phyloP scores from a whole-genome alignment of 2,797 vertebrate species.

The Tinamus major region DNA sequence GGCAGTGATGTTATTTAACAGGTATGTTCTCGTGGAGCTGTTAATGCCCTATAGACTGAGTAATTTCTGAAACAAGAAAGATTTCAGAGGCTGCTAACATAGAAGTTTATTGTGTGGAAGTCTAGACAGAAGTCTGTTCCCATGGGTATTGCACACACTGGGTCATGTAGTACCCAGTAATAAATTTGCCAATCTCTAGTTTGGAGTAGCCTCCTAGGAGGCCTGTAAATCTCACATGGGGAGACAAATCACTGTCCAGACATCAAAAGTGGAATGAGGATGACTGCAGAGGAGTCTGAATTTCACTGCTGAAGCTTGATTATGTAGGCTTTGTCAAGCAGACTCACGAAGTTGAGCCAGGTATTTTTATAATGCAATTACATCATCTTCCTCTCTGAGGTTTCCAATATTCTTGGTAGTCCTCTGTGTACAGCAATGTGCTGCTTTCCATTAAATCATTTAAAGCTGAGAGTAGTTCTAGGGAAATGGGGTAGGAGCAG shows the following conservation, averaged over 20 bases:
- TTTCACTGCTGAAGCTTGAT: neutral
- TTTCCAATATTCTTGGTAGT: constrained; percentile 16
- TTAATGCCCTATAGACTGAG: constrained; percentile 4
- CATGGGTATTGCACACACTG: neutral
- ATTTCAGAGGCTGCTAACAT: neutral
- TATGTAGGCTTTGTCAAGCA: constrained; percentile 10
- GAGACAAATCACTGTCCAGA: neutral
- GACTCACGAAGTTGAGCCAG: constrained; percentile 1
- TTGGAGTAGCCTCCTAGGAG: neutral
- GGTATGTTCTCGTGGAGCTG: neutral
- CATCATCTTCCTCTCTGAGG: constrained; percentile 52
- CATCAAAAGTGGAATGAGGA: neutral
- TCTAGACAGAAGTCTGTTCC: neutral
- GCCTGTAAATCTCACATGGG: neutral
- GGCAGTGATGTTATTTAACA: neutral
- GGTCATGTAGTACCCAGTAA: neutral
- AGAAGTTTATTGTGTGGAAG: neutral
- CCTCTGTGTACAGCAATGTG: neutral
- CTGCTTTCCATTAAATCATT: neutral
- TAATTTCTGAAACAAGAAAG: neutral
- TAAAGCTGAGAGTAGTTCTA: neutral
- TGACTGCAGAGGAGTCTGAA: neutral
- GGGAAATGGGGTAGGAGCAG: neutral
- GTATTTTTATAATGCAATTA: constrained; percentile 45
- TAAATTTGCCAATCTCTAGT: neutral